These are phyloP conservation scores for Solea senegalensis DNA, from an alignment of 2,113 vertebrate genomes.

Conservation along the genomic window DNA sequence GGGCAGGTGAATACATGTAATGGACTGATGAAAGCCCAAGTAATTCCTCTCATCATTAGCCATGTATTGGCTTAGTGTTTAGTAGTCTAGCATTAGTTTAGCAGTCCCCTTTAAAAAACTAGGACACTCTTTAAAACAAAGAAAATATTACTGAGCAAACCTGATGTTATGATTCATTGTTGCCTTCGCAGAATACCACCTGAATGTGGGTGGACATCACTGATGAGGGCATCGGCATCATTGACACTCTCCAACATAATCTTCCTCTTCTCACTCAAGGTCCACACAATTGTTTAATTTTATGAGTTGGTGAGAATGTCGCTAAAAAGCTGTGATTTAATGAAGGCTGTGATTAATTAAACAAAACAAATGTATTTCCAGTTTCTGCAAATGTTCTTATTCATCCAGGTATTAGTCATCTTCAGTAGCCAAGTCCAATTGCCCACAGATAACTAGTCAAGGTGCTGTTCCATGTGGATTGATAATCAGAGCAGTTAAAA, in stretches of 20 bases:
- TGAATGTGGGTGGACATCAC: constrained; percentile 23
- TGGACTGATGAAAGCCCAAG: background rate
- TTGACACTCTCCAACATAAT: constrained; percentile 11
- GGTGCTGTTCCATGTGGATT: no score
- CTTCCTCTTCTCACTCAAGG: background rate
- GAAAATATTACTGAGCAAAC: background rate
- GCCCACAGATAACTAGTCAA: no score
- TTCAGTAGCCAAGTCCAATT: no score
- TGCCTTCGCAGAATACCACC: constrained; percentile 5
- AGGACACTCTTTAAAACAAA: background rate
- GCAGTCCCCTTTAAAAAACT: no score
- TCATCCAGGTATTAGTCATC: no score
- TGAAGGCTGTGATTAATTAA: no score
- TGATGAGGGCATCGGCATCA: constrained; percentile 16
- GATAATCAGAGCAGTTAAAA: no score
- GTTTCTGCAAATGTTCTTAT: no score
- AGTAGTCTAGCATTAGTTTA: no score
- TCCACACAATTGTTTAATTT: constrained; percentile 12
- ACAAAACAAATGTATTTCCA: no score
- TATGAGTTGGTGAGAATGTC: background rate
- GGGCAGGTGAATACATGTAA: background rate
- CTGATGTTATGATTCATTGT: background rate
- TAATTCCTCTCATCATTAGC: background rate
- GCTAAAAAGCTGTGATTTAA: no score
- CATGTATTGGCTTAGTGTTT: no score